These are phyloP conservation scores for Parnassius glacialis DNA, from an alignment of 2,888 invertebrate genomes.

Conservation along the genomic window DNA sequence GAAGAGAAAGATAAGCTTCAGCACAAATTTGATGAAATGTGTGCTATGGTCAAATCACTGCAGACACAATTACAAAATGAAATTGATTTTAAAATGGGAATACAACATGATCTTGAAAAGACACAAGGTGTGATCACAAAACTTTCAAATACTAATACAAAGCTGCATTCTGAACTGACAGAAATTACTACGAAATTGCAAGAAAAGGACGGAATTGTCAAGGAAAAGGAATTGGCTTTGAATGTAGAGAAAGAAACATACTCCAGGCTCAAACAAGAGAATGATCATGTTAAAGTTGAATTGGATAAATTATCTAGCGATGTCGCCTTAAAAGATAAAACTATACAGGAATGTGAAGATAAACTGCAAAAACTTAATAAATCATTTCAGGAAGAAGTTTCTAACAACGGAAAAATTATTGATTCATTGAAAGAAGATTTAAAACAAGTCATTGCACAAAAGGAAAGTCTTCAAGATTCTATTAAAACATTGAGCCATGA, in stretches of 20 bases:
- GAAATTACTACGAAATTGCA: slow-evolving; percentile 36
- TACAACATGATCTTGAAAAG: slow-evolving; percentile 46
- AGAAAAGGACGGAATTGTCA: slow-evolving; percentile 43
- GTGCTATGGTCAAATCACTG: slow-evolving; percentile 47
- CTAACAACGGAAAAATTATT: slow-evolving; percentile 1
- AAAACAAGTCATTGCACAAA: not conserved
- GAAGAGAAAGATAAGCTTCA: slow-evolving; percentile 47
- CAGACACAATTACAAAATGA: slow-evolving; percentile 57
- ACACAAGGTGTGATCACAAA: slow-evolving; percentile 29
- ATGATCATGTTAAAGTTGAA: slow-evolving; percentile 5
- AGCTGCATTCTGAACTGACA: slow-evolving; percentile 35
- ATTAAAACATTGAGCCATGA: slow-evolving; percentile 30
- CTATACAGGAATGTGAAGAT: slow-evolving; percentile 4
- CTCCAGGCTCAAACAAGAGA: not conserved
- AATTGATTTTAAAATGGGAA: slow-evolving; percentile 49
- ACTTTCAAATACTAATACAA: slow-evolving; percentile 38
- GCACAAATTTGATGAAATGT: slow-evolving; percentile 51
- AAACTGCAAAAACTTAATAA: slow-evolving; percentile 36
- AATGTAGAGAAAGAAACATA: slow-evolving; percentile 28
- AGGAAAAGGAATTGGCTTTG: slow-evolving; percentile 38
- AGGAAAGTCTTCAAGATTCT: slow-evolving; percentile 4
- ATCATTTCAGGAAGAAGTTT: slow-evolving; percentile 4
- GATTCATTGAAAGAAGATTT: slow-evolving; percentile 14
- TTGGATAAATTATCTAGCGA: slow-evolving; percentile 9
- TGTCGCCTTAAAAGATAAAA: slow-evolving; percentile 13